These are phyloP conservation scores for Drosophila yakuba DNA, from an alignment of 1,140 invertebrate species.

Conservation along the genomic window DNA sequence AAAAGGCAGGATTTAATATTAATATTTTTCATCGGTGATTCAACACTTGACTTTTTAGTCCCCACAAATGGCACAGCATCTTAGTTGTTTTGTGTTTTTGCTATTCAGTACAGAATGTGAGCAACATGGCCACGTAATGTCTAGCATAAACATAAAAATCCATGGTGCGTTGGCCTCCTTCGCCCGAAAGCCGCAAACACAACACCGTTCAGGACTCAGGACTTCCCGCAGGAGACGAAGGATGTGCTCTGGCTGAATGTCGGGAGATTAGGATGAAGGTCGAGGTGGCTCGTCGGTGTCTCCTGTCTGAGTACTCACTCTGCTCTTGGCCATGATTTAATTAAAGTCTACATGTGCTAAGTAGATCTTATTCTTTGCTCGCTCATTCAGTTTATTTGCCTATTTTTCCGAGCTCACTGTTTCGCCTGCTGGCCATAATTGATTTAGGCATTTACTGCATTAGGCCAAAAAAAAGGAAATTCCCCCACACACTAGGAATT, in stretches of 20 bases:
- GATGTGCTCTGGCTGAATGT: constrained; percentile 24
- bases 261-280: constrained; percentile 56
- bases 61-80: constrained; percentile 35
- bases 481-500: constrained; percentile 19
- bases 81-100: too few relatives aligned
- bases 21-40: neutral
- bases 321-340: constrained; percentile 68
- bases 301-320: neutral
- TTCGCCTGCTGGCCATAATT: constrained; percentile 57
- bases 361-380: constrained; percentile 76
- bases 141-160: constrained; percentile 65
- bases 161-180: constrained; percentile 27
- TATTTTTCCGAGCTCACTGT: constrained; percentile 14
- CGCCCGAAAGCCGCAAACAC: constrained; percentile 57
- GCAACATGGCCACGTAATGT: constrained; percentile 55
- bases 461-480: constrained; percentile 29
- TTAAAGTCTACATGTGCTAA: constrained; percentile 80
- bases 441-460: constrained; percentile 77
- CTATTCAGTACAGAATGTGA: neutral
- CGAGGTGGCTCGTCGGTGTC: constrained; percentile 6
- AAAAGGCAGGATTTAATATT: neutral
- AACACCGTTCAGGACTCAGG: constrained; percentile 13
- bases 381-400: constrained; percentile 55
- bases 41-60: constrained; percentile 2
- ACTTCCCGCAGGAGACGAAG: neutral